A percentile compares a stretch with the other conserved stretches of the same genome.
Evolutionary conservation across 1,140 invertebrate species (phyloP).

Genomic region (Rhagoletis zephyria): DNA sequence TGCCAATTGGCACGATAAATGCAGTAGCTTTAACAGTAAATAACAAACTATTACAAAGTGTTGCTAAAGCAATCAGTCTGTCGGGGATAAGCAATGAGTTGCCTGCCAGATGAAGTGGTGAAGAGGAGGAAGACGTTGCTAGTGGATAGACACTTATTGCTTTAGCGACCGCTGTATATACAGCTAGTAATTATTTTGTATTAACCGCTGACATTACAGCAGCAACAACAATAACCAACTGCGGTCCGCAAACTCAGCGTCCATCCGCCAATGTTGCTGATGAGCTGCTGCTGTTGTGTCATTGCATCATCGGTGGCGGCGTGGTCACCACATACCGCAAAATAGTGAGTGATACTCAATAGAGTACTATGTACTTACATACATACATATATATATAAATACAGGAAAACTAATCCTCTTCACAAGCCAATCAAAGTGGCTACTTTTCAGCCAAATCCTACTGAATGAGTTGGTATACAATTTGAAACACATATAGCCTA

Average conservation of each 20-base stretch:
- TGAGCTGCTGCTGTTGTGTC: neutral
- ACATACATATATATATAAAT: no score
- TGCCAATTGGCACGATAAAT: neutral
- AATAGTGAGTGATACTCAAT: neutral
- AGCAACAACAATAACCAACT: neutral
- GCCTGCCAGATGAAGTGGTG: neutral
- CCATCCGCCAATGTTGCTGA: neutral
- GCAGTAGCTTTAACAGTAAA: neutral
- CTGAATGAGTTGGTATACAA: no score
- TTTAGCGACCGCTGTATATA: neutral
- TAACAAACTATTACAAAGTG: neutral
- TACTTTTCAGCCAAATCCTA: neutral
- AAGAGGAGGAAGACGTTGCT: neutral
- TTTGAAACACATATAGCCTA: no score
- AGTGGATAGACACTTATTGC: neutral
- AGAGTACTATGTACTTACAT: neutral
- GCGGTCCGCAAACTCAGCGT: neutral
- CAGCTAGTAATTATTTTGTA: constrained; percentile 30
- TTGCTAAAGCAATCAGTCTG: constrained; percentile 13
- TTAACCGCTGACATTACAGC: neutral
- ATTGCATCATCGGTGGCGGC: no score
- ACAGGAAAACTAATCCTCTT: neutral
- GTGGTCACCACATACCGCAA: neutral
- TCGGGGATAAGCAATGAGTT: neutral
- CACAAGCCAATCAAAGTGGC: neutral